Conservation (phyloP, 1,140 invertebrate genomes). For the Muscidifurax raptorellus region DNA sequence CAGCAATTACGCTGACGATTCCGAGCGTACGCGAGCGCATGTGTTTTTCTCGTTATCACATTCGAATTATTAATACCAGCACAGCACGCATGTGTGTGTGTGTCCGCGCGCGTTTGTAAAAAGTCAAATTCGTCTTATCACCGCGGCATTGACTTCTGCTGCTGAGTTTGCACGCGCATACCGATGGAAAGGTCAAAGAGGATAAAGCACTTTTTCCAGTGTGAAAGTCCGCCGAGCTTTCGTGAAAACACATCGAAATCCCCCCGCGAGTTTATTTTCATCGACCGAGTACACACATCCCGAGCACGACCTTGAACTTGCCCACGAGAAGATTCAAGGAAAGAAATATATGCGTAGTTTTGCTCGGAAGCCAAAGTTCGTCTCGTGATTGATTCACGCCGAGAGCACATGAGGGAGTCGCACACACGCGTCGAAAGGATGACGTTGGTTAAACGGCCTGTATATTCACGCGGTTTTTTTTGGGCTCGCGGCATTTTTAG, state of each 20-base stretch:
- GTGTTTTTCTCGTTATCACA: not conserved
- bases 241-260: too few relatives aligned
- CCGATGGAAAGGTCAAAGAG: not conserved
- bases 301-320: constrained; percentile 14
- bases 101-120: too few relatives aligned
- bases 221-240: not conserved
- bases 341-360: not conserved
- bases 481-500: too few relatives aligned
- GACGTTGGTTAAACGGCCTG: not conserved
- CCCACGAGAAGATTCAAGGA: not conserved
- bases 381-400: constrained; percentile 13
- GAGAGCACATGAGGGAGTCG: not conserved
- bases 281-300: not conserved
- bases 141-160: too few relatives aligned
- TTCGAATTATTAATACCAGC: not conserved
- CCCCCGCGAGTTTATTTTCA: too few relatives aligned
- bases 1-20: not conserved
- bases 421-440: not conserved
- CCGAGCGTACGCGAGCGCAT: not conserved
- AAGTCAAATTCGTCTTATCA: not conserved
- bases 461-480: too few relatives aligned
- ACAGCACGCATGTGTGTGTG: too few relatives aligned
- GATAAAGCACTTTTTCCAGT: too few relatives aligned
- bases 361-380: not conserved
- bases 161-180: too few relatives aligned